phyloP scores from a whole-genome alignment of 2,797 vertebrate genomes.

The Podargus strigoides region DNA sequence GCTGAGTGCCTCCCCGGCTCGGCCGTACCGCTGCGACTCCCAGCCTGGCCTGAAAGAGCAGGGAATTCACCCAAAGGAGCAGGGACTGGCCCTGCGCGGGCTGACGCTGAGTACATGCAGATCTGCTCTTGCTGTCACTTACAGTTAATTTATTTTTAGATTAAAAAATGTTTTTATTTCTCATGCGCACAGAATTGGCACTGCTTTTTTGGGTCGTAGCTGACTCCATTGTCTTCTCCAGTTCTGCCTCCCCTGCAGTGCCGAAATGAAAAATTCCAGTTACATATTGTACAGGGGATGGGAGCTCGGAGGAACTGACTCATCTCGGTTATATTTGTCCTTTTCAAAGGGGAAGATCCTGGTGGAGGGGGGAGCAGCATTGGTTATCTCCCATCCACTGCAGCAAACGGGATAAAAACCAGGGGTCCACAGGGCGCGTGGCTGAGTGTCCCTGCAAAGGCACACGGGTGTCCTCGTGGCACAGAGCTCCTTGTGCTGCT shows the following conservation, averaged over 20 bases:
- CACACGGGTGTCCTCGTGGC: accelerated
- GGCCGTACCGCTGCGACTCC: background rate
- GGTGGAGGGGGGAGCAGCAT: background rate
- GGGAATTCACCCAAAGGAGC: background rate
- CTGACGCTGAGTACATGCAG: background rate
- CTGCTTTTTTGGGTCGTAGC: background rate
- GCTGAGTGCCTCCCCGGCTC: background rate
- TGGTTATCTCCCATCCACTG: background rate
- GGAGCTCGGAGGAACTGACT: slow-evolving; percentile 41
- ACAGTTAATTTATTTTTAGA: slow-evolving; percentile 42
- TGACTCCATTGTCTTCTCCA: slow-evolving; percentile 51
- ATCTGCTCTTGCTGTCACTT: background rate
- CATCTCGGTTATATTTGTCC: background rate
- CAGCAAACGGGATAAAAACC: background rate
- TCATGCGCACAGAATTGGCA: slow-evolving; percentile 5
- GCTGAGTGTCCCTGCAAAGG: background rate
- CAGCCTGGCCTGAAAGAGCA: background rate
- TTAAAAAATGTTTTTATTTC: background rate
- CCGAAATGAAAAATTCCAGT: background rate
- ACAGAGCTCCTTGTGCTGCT: background rate
- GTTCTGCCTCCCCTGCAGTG: slow-evolving; percentile 20
- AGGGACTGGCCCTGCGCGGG: background rate
- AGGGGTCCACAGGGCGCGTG: accelerated
- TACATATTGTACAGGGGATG: background rate
- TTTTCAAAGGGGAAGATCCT: background rate